Evolutionary conservation across 2,113 vertebrate species (phyloP).

Genomic region (Takifugu bimaculatus): DNA sequence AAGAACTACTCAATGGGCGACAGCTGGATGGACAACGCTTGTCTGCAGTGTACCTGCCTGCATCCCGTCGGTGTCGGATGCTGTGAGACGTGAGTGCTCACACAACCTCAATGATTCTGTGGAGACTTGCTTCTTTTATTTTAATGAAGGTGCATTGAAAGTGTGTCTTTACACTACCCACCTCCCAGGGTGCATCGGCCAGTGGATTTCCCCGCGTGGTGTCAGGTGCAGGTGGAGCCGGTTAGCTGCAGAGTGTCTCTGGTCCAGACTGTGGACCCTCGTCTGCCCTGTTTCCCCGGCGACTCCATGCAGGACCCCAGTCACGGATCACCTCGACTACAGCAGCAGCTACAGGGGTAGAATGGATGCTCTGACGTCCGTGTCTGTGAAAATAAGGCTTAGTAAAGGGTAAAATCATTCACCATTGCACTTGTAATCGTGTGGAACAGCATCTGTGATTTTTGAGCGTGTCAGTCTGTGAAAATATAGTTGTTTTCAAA

Average conservation of each 20-base stretch:
- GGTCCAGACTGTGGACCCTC: constrained; percentile 83
- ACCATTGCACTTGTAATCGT: too few relatives aligned
- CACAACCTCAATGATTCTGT: background rate
- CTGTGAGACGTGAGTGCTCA: constrained; percentile 87
- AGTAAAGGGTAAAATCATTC: background rate
- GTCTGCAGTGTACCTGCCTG: constrained; percentile 92
- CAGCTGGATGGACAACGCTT: constrained; percentile 85
- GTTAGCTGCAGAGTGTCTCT: constrained; percentile 84
- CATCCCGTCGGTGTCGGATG: constrained; percentile 90
- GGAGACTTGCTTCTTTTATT: background rate
- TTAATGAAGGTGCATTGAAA: background rate
- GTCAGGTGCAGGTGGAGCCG: constrained; percentile 80
- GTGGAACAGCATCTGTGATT: constrained; percentile 11
- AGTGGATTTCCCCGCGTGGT: constrained; percentile 89
- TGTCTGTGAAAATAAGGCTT: constrained; percentile 18
- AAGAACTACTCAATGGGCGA: constrained; percentile 83
- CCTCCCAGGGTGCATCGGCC: constrained; percentile 82
- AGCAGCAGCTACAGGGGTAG: constrained; percentile 48
- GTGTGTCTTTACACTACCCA: background rate
- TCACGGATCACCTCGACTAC: constrained; percentile 48
- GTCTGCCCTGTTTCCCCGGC: constrained; percentile 76
- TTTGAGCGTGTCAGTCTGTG: constrained; percentile 16
- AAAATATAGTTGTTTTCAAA: constrained; percentile 15
- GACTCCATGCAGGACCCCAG: constrained; percentile 53
- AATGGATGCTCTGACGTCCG: background rate